Percentiles rank a stretch among this genome's conserved stretches.
These are phyloP conservation scores for Coelopa pilipes DNA, from an alignment of 2,888 invertebrate genomes.

Conservation along the genomic window DNA sequence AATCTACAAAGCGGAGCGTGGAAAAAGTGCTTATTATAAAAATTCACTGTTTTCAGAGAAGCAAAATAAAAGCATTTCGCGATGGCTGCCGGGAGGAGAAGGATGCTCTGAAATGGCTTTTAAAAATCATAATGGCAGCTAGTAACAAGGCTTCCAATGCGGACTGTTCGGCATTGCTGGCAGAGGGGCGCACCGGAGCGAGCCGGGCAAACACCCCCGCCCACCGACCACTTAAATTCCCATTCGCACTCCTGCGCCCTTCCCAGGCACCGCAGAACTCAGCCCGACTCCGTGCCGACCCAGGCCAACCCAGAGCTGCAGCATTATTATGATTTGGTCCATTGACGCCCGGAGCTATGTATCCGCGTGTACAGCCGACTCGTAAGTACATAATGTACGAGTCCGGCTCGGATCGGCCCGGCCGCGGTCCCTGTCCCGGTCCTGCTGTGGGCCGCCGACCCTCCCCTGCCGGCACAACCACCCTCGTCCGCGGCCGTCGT, in stretches of 20 bases:
- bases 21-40: conserved; percentile 63
- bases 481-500: conserved; percentile 44
- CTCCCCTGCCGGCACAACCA: conserved; percentile 33
- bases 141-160: conserved; percentile 57
- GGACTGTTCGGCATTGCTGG: conserved; percentile 34
- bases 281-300: conserved; percentile 23
- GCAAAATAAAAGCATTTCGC: conserved; percentile 30
- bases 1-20: conserved; percentile 53
- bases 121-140: conserved; percentile 65
- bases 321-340: conserved; percentile 60
- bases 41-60: conserved; percentile 58
- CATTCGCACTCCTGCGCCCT: conserved; percentile 14
- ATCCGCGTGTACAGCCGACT: conserved; percentile 32
- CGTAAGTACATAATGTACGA: conserved; percentile 36
- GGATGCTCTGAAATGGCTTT: conserved; percentile 59
- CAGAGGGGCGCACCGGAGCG: conserved; percentile 35
- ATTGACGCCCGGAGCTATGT: conserved; percentile 60
- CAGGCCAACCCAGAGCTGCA: conserved; percentile 40
- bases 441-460: background rate
- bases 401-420: no score
- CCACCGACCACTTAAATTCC: background rate
- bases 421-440: conserved; percentile 24
- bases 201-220: conserved; percentile 20
- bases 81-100: conserved; percentile 15
- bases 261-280: conserved; percentile 41